phyloP scores from a whole-genome alignment of 2,797 vertebrate species.

The Zenarchopterus dispar region DNA sequence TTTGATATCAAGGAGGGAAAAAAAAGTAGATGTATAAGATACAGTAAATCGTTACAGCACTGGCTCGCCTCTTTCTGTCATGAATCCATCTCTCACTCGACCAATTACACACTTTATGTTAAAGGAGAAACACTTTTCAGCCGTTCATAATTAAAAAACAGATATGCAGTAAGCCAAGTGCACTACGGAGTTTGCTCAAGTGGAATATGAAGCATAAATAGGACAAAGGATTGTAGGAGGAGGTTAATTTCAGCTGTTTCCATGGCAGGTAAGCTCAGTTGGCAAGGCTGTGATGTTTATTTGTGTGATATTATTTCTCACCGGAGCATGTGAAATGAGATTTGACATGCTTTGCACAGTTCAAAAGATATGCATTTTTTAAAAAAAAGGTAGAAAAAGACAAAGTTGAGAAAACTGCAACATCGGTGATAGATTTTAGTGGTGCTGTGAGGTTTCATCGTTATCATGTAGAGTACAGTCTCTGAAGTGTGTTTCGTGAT shows the following conservation, averaged over 20 bases:
- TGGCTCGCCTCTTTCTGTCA: conserved; percentile 36
- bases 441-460: not conserved
- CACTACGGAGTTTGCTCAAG: conserved; percentile 46
- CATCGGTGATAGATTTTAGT: too few species aligned
- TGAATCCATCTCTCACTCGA: conserved; percentile 6
- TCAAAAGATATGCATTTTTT: conserved; percentile 24
- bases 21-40: conserved; percentile 58
- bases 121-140: conserved; percentile 37
- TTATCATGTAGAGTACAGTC: too few species aligned
- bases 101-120: not conserved
- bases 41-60: conserved; percentile 42
- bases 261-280: conserved; percentile 50
- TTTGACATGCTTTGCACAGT: conserved; percentile 38
- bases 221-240: conserved; percentile 60
- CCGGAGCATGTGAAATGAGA: conserved; percentile 33
- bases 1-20: conserved; percentile 45
- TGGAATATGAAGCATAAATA: conserved; percentile 55
- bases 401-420: too few species aligned
- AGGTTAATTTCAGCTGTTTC: conserved; percentile 55
- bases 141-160: conserved; percentile 57
- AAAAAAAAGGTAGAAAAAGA: not conserved
- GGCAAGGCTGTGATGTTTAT: conserved; percentile 46
- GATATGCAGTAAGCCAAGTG: conserved; percentile 50
- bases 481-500: conserved; percentile 5
- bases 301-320: conserved; percentile 41